Conservation (phyloP, 2,888 invertebrate genomes). For the Ornithoptera alexandrae region DNA sequence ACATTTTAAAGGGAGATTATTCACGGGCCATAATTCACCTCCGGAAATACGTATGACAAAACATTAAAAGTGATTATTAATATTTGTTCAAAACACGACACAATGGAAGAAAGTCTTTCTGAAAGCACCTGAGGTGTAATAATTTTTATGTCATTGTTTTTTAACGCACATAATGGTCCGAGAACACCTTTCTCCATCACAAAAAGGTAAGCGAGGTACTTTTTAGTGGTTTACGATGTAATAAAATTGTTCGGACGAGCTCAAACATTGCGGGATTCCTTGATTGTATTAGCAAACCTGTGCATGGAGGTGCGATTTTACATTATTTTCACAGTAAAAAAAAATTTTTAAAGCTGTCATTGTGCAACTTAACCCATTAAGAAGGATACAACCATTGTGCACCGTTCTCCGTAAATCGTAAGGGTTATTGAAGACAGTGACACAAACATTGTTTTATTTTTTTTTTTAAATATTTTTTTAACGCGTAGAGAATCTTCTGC, state of each 20-base stretch:
- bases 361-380: constrained; percentile 64
- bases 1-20: constrained; percentile 33
- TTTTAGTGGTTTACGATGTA: constrained; percentile 75
- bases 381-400: constrained; percentile 47
- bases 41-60: constrained; percentile 50
- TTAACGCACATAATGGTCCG: constrained; percentile 62
- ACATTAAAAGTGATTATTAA: constrained; percentile 55
- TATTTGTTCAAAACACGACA: constrained; percentile 55
- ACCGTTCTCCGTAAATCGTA: constrained; percentile 48
- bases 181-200: constrained; percentile 66
- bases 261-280: constrained; percentile 74
- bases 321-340: constrained; percentile 37
- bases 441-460: constrained; percentile 50
- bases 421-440: constrained; percentile 67
- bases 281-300: constrained; percentile 48
- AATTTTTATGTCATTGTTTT: constrained; percentile 63
- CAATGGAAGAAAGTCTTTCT: constrained; percentile 75
- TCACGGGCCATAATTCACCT: constrained; percentile 53
- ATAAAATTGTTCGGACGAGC: constrained; percentile 72
- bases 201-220: constrained; percentile 62
- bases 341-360: constrained; percentile 33
- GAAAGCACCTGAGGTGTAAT: constrained; percentile 65
- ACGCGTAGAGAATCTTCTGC: constrained; percentile 61
- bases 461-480: constrained; percentile 45
- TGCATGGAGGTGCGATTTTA: constrained; percentile 42